Evolutionary conservation across 2,113 vertebrate species (phyloP), one percentile per base, ranked within the genome.

Genomic region (Neolamprologus tretocephalus): DNA sequence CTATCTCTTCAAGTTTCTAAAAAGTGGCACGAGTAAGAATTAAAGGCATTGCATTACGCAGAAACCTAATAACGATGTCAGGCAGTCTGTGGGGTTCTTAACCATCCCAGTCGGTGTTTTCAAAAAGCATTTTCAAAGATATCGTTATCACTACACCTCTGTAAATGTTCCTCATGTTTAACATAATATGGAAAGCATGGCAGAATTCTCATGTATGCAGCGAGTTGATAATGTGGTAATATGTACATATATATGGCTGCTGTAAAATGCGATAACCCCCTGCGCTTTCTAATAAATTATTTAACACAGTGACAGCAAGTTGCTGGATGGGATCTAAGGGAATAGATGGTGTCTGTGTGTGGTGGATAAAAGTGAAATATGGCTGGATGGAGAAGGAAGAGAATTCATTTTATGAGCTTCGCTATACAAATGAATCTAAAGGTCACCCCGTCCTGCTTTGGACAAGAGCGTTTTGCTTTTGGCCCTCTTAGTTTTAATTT

Each of bases 1-100:
- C 97, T 35, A 90, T 88, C 88, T 99, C 98, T 97, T 99, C 98
- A 97, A 98, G 97, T 98, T 98, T 98, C 98, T 99, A 91, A 87
- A 37, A 42, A 84, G 23, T 5, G 7, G 10, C 11, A 23, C 10
- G 3, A 9, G 49, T 2, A 16, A 16, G 3, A 42, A 42, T 87
- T 28, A 33, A 71, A 61, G 8, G 21, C 19, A n/a, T 54, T 49
- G 33, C 5, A 21, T 13, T 37, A 16, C 0, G 13, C 5, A 23
- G 19, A 71, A 40, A 33, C 4, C 10, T 31, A n/a, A 3, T 3
- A 23, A 33, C 5, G 6, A 81, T 61, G 21, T 12, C 63, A 4
- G 47, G 28, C 21, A 2, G 0, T 13, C 5, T 45, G 23, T 81
- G 33, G 1, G 54, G 11, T 53, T 71, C 85, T 28, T 16, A 1